Percentiles rank a stretch among this genome's conserved stretches.
Evolutionary conservation across 2,113 vertebrate genomes (phyloP).

Genomic region (Agapornis roseicollis): DNA sequence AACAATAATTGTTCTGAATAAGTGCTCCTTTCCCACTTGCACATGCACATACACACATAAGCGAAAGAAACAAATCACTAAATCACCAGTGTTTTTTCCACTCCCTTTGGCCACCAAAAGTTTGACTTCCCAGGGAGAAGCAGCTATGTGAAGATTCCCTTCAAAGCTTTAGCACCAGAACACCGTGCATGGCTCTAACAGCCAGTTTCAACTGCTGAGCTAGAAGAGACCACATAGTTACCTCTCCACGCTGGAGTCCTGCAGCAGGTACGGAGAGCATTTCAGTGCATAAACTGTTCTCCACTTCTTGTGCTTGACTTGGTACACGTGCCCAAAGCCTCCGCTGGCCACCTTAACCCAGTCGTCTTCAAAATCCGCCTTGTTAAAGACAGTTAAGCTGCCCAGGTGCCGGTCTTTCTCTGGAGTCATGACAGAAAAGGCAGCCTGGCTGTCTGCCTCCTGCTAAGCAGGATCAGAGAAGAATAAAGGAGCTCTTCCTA

Average conservation of each 20-base stretch:
- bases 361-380: constrained; percentile 81
- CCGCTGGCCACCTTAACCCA: constrained; percentile 79
- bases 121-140: background rate
- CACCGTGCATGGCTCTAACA: rapidly evolving
- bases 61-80: background rate
- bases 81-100: background rate
- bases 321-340: constrained; percentile 82
- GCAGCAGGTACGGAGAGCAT: constrained; percentile 62
- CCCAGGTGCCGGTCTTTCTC: background rate
- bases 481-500: background rate
- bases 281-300: constrained; percentile 78
- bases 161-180: background rate
- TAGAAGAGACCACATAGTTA: background rate
- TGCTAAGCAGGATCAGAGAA: background rate
- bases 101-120: background rate
- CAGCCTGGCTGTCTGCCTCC: background rate
- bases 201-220: background rate
- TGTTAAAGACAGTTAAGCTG: constrained; percentile 71
- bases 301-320: constrained; percentile 80
- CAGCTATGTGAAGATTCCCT: rapidly evolving
- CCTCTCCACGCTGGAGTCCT: constrained; percentile 71
- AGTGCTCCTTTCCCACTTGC: background rate
- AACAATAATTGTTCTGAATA: rapidly evolving
- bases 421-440: background rate
- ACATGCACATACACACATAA: rapidly evolving